Conservation (phyloP, 2,888 invertebrate species). For the Watsonalla cultraria region DNA sequence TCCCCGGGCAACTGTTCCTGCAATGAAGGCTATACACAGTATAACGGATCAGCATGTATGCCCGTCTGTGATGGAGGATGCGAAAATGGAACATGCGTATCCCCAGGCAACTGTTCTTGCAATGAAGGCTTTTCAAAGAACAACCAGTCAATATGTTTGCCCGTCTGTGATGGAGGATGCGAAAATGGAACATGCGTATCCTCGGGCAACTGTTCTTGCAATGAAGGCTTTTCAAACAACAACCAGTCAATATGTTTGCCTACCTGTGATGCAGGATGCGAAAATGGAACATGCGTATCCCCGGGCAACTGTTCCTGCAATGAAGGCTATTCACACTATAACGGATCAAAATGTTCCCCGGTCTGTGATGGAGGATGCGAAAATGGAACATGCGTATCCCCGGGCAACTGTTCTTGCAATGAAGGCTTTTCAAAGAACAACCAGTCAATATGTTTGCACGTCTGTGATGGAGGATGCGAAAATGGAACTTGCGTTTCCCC, state of each 20-base stretch:
- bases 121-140: conserved; percentile 12
- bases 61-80: conserved; percentile 26
- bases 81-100: conserved; percentile 11
- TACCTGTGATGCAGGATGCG: not conserved
- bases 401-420: too few relatives aligned
- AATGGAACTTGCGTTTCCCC: too few relatives aligned
- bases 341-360: too few relatives aligned
- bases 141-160: conserved; percentile 12
- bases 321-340: too few relatives aligned
- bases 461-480: too few relatives aligned
- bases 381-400: too few relatives aligned
- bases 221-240: conserved; percentile 13
- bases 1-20: conserved; percentile 6
- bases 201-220: conserved; percentile 22
- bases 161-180: conserved; percentile 23
- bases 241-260: not conserved
- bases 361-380: too few relatives aligned
- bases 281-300: not conserved
- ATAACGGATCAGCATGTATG: conserved; percentile 13
- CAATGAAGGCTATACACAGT: conserved; percentile 15
- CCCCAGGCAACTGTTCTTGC: conserved; percentile 7
- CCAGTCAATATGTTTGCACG: too few relatives aligned
- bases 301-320: too few relatives aligned
- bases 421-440: too few relatives aligned
- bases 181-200: conserved; percentile 22